These are phyloP conservation scores for Eidolon dupreanum DNA, from an alignment of 2,797 vertebrate genomes.

Conservation along the genomic window DNA sequence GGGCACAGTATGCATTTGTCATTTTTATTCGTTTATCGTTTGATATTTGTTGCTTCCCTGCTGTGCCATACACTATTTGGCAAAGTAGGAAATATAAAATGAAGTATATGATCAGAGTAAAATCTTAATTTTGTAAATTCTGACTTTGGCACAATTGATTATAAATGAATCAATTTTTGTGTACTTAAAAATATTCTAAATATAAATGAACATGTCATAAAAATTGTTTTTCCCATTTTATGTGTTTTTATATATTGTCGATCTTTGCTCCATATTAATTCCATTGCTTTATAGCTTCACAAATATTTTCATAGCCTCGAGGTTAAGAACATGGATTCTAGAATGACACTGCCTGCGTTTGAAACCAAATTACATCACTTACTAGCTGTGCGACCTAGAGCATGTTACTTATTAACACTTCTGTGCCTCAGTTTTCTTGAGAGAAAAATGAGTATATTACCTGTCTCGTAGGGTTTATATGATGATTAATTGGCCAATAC, in stretches of 20 bases:
- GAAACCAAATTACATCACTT: not conserved
- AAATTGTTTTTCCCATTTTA: slow-evolving; percentile 32
- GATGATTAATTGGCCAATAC: not conserved
- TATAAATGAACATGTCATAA: slow-evolving; percentile 18
- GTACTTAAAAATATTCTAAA: slow-evolving; percentile 25
- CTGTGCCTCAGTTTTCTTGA: not conserved
- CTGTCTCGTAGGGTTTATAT: not conserved
- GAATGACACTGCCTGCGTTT: not conserved
- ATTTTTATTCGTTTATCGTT: slow-evolving; percentile 56
- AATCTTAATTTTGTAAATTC: slow-evolving; percentile 29
- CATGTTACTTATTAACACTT: slow-evolving; percentile 11
- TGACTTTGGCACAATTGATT: not conserved
- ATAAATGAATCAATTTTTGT: slow-evolving; percentile 39
- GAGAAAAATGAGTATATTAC: not conserved
- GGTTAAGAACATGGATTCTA: not conserved
- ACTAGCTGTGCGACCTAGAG: not conserved
- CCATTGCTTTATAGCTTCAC: not conserved
- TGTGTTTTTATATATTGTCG: slow-evolving; percentile 23
- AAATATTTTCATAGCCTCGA: slow-evolving; percentile 34
- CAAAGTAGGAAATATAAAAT: slow-evolving; percentile 12
- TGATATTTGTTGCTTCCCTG: slow-evolving; percentile 43
- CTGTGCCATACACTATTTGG: not conserved
- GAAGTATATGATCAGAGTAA: slow-evolving; percentile 25
- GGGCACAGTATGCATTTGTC: slow-evolving; percentile 16
- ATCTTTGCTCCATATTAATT: slow-evolving; percentile 47